Base-by-base conservation (phyloP, 2,888 invertebrate species). In the Tachina fera region DNA sequence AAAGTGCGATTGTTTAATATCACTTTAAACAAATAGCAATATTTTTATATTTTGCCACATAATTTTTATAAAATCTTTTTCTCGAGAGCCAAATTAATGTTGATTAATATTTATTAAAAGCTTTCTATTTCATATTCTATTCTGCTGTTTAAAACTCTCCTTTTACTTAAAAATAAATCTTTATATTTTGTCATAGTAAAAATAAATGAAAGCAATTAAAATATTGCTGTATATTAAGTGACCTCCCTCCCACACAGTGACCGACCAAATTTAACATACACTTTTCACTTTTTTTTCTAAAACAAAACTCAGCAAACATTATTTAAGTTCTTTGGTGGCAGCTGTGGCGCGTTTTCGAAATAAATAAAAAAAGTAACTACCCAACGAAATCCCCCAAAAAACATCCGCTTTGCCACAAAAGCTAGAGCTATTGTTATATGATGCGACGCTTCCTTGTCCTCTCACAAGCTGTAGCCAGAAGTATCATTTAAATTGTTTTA, bases 271-370 rank as follows among this genome's bases (percentile, higher is more conserved):
- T 43, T 53, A 13, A 31, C 63, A 16, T 22, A 43, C 60, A 11
- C 31, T 60, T 82, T 76, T 60, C 63, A 68, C 11, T 60, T 58
- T 67, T 49, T 61, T 53, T 45, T 22, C 60, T 51, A 68, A 68
- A 49, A 53, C 61, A 56, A 43, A 22, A 72, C 47, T 47, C 53
- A 43, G 22, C 53, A 53, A n/a, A 70, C 71, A 39, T 77, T 71
- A 51, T 47, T 65, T 14, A 10, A 70, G 61, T 39, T 41, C 68
- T 68, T 19, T 43, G 31, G 41, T 76, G 56, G 39, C 58, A 45
- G 43, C 16, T 67, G 11, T 49, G 47, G 51, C 67, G 58, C 58
- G n/a, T 16, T 61, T 10, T 19, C 31, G 6, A 31, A 8, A 56
- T 4, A 22, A n/a, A n/a, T 4, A 22, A n/a, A 8, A 70, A 51